Evolutionary conservation across 1,140 invertebrate genomes (phyloP).

Genomic region (Drosophila dunni): DNA sequence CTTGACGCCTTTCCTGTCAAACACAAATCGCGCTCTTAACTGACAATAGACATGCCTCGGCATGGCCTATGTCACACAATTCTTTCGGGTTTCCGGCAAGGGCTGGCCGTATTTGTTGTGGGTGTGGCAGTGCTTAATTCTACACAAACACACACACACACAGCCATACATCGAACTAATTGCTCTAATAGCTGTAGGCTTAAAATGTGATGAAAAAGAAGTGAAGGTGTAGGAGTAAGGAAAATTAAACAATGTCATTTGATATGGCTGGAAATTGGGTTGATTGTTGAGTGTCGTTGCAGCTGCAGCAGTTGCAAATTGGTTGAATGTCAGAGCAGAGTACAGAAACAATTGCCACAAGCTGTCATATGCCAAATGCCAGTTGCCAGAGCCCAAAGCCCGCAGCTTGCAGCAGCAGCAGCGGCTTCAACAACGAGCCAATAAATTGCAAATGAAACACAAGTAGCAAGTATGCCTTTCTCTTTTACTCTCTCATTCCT

Average conservation of each 20-base stretch:
- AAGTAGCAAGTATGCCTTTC: constrained; percentile 16
- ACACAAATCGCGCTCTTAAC: constrained; percentile 53
- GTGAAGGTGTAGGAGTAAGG: neutral
- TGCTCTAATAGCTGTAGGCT: constrained; percentile 14
- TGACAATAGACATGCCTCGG: constrained; percentile 4
- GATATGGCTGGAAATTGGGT: neutral
- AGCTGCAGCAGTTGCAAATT: constrained; percentile 37
- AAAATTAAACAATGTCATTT: neutral
- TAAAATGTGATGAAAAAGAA: neutral
- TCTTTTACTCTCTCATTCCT: neutral
- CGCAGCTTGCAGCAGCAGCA: constrained; percentile 40
- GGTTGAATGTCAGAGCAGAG: constrained; percentile 51
- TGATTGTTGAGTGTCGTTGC: neutral
- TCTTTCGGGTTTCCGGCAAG: neutral
- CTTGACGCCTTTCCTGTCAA: constrained; percentile 26
- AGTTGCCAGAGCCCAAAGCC: constrained; percentile 40
- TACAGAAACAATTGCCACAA: constrained; percentile 16
- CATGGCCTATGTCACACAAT: constrained; percentile 6
- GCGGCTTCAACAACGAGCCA: constrained; percentile 28
- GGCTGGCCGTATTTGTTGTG: constrained; percentile 36
- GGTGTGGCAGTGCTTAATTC: constrained; percentile 42
- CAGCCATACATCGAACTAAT: constrained; percentile 43
- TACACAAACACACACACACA: neutral
- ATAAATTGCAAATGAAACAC: constrained; percentile 64
- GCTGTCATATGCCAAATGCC: constrained; percentile 6